Evolutionary conservation across 2,888 invertebrate genomes (phyloP), one percentile per base, ranked within the genome.

Genomic region (Cataglyphis livida): DNA sequence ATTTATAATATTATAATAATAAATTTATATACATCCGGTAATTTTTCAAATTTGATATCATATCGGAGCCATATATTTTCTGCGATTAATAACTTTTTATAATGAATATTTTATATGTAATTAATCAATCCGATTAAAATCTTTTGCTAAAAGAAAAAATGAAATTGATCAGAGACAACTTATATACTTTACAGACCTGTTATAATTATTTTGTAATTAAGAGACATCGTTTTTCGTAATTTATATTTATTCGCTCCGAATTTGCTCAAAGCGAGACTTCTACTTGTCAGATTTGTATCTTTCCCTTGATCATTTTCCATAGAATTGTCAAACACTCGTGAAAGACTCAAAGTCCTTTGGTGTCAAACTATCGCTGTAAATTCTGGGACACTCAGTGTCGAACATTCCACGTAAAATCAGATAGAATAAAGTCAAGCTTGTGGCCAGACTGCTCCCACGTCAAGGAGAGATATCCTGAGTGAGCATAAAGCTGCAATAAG

Each of bases 211-310:
- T 57, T 57, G 18, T 78, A 68, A 68, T 48, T 78, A 78, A 59
- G 59, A 61, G 10, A 68, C 18, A 66, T 10, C 10, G n/a, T 44
- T 75, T 35, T 28, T 65, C 21, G 51, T 78, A 85, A 81, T 62
- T 88, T 81, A 74, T 88, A 89, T 87, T 87, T 89, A 87, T 89
- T 87, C 54, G 74, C 79, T 83, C 62, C 62, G 87, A 89, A 88
- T 84, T 87, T 83, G 79, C 81, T 88, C 81, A 84, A 75, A 57
- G 82, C 70, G 70, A 62, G 57, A 57, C 64, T 79, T 71, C 79
- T 71, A 12, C 57, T 9, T 68, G 74, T 70, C 51, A 75, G 66
- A 64, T 61, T 84, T 71, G 44, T 18, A 81, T 82, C 71, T 68
- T 68, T 15, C 21, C n/a, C 57, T 25, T 35, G 28, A 32, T 61